A percentile compares a stretch with the other conserved stretches of the same genome.
Conservation (phyloP, 2,113 vertebrate species). For the Rana temporaria region DNA sequence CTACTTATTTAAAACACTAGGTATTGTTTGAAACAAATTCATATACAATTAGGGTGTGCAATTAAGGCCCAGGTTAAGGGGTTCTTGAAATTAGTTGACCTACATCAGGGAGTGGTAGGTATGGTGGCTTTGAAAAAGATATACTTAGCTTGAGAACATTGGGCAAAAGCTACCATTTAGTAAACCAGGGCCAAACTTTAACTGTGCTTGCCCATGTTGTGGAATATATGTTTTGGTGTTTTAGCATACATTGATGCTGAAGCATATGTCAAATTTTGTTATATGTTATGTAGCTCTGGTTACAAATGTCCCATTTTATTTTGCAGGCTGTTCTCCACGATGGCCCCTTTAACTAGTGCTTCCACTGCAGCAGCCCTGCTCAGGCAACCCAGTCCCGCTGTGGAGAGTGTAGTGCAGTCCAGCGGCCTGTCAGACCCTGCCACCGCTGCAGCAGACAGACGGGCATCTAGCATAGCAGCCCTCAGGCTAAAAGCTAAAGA, state of each 20-base stretch:
- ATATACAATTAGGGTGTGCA: too few species aligned
- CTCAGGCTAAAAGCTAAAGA: conserved; percentile 96
- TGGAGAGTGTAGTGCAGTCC: conserved; percentile 80
- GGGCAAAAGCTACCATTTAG: too few species aligned
- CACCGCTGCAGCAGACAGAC: conserved; percentile 85
- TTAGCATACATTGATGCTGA: background rate
- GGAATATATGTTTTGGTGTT: background rate
- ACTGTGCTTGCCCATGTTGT: too few species aligned
- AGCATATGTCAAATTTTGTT: background rate
- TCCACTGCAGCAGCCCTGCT: conserved; percentile 90
- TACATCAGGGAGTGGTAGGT: too few species aligned
- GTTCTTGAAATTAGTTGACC: too few species aligned
- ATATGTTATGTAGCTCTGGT: background rate
- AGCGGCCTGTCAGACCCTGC: conserved; percentile 79
- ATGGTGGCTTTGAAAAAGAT: too few species aligned
- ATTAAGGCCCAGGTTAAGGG: too few species aligned
- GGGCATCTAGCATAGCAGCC: conserved; percentile 93
- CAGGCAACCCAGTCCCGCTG: conserved; percentile 83
- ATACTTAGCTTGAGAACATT: too few species aligned
- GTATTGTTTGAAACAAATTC: too few species aligned
- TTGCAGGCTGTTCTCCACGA: conserved; percentile 92
- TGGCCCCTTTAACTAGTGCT: conserved; percentile 92
- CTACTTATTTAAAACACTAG: too few species aligned
- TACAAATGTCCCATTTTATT: conserved; percentile 57
- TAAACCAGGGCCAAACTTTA: too few species aligned